Base-by-base conservation (phyloP, 2,797 vertebrate genomes). In the Meriones psammophilus region DNA sequence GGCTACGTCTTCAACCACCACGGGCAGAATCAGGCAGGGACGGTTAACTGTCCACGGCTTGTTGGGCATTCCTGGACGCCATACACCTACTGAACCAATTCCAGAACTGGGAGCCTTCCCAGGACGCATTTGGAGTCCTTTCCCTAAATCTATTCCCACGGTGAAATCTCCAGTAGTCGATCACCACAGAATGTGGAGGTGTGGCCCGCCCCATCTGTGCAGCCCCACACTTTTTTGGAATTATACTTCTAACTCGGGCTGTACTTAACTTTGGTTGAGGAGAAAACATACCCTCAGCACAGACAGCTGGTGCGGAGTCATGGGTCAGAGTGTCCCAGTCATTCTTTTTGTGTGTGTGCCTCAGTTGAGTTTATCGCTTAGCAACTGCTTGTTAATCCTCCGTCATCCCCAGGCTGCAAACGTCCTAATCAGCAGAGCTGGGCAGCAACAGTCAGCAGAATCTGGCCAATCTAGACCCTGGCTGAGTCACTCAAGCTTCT, bases 371-470 rank as follows among this genome's bases (percentile, higher is more conserved):
- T 78, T 88, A 97, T 97, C 97, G 91, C 39, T 97, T 88, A 85
- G 94, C 87, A 96, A 91, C 91, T 98, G 97, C 95, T 95, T 92
- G 94, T 94, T 97, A 96, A 97, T 97, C 89, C 96, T 94, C 91
- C 17, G 87, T 95, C 92, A 90, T 66, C 87, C 76, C 94, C 81
- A 94, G 42, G 58, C 95, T 81, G 18, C 42, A 14, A 88, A 91
- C 20, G 87, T 89, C 84, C 20, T 0, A 94, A 96, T 97, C 96
- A 96, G 94, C 96, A 92, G 79, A 88, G 91, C 84, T 60, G 89
- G 30, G 84, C 5, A 80, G 95, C 69, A 58, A 84, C 39, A 56
- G 50, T 96, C 92, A 94, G 97, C 94, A 96, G 92, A 94, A 92
- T 64, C 81, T 15, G 81, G 92, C 80, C 85, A 68, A 74, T n/a